Evolutionary conservation across 2,888 invertebrate species (phyloP), one percentile per base, ranked within the genome.

Genomic region (Neoaliturus tenellus): DNA sequence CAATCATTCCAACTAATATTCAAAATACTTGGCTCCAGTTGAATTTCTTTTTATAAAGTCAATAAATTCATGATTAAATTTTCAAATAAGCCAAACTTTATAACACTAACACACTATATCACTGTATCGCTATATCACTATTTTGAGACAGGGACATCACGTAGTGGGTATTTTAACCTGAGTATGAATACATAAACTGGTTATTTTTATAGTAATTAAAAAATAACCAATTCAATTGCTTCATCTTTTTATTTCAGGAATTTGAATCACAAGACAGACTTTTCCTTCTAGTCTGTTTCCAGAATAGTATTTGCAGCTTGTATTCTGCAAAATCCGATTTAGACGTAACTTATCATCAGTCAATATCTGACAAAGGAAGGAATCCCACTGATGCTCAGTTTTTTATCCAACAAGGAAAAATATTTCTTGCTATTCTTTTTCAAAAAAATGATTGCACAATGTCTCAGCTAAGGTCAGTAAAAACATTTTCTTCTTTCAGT

Each of bases 391-490:
- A 69, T 69, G 69, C 69, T 20, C 39, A 39, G 20, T 69, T 69
- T 28, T 69, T 69, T 69, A 23, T 39, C 10, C 69, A 69, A 31
- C 69, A 39, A 69, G 23, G n/a, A 5, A 69, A 39, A 23, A 6
- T 69, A 39, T 69, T 17, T 31, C 69, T 69, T 10, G 28, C 39
- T 14, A 23, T 69, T n/a, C 69, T 69, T 20, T 69, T 39, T 20
- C 39, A 39, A 6, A 20, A 69, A 23, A 35, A 14, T 39, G 39
- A 39, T 31, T 39, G 69, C 20, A 69, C 39, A 2, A 39, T 6
- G n/a, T 69, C 69, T 20, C n/a, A 25, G 17, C 14, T 69, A n/a
- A 69, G 69, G 69, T 69, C n/a, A 23, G 69, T 62, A 55, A 48
- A 10, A 35, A 35, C 6, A 35, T 6, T 35, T 35, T 6, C 35